Evolutionary conservation across 2,888 invertebrate genomes (phyloP).

Genomic region (Leptopilina drosophilae): DNA sequence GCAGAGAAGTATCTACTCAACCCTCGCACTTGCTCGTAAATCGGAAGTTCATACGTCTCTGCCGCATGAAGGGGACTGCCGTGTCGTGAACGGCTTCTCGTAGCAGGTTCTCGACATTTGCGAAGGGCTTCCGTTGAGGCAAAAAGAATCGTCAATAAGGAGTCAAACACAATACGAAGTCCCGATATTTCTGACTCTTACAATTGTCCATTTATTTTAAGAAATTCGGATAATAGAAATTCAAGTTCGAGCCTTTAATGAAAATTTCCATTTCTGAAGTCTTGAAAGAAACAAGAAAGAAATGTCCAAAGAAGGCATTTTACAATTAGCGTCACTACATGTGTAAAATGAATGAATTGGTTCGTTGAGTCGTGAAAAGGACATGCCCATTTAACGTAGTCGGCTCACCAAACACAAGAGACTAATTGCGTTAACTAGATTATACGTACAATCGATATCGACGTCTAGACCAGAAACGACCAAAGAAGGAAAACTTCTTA

Average conservation of each 20-base stretch:
- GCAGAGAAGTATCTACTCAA: neutral
- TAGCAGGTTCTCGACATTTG: neutral
- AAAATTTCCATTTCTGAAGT: too few relatives aligned
- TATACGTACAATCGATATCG: constrained; percentile 4
- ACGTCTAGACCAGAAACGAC: constrained; percentile 10
- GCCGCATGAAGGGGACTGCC: neutral
- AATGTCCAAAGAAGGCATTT: neutral
- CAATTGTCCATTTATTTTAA: too few relatives aligned
- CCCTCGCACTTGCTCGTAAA: constrained; percentile 3
- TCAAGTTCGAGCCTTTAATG: too few relatives aligned
- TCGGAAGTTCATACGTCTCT: constrained; percentile 11
- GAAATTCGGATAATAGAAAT: too few relatives aligned
- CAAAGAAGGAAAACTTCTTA: constrained; percentile 6
- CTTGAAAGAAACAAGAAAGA: too few relatives aligned
- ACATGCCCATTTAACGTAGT: neutral
- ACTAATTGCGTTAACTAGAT: constrained; percentile 23
- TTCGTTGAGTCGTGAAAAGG: constrained; percentile 15
- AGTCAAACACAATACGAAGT: neutral
- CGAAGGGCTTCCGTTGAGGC: constrained; percentile 7
- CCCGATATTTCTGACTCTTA: too few relatives aligned
- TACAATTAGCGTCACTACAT: neutral
- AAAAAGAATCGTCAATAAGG: constrained; percentile 26
- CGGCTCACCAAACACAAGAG: constrained; percentile 2
- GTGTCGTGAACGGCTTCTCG: constrained; percentile 15
- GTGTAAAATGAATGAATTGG: constrained; percentile 16